These are phyloP conservation scores for Cryptus viduatorius DNA, from an alignment of 2,888 invertebrate species.

Conservation along the genomic window DNA sequence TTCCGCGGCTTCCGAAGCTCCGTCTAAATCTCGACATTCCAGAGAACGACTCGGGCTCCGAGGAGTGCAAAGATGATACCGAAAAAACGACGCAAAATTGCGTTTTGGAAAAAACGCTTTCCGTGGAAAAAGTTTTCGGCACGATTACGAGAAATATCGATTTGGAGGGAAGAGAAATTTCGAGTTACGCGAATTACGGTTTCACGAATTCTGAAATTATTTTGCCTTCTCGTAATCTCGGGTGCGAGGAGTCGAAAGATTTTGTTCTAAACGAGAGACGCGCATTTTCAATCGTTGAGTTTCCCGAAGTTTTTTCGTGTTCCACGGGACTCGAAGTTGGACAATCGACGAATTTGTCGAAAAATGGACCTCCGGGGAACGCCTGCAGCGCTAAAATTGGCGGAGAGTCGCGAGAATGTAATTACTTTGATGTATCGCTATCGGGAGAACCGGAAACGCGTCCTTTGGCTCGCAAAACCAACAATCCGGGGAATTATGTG, in stretches of 20 bases:
- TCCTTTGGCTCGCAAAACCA: not conserved
- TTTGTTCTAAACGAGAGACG: not conserved
- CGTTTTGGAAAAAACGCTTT: constrained; percentile 48
- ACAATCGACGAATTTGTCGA: not conserved
- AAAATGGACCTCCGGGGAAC: not conserved
- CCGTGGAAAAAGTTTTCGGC: constrained; percentile 36
- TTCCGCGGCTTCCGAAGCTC: constrained; percentile 63
- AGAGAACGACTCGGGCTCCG: constrained; percentile 63
- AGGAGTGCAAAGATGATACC: constrained; percentile 36
- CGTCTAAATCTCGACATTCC: constrained; percentile 75
- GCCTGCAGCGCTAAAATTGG: not conserved
- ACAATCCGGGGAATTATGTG: not conserved
- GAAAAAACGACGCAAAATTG: constrained; percentile 35
- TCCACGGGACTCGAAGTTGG: not conserved
- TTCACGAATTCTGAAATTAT: not conserved
- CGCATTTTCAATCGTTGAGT: not conserved
- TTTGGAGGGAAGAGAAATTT: not conserved
- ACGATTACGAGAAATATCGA: not conserved
- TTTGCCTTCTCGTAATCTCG: constrained; percentile 1
- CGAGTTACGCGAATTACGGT: not conserved
- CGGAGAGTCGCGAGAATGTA: not conserved
- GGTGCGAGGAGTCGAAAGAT: not conserved
- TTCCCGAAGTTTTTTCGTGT: not conserved
- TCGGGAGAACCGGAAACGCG: not conserved
- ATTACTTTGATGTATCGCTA: constrained; percentile 23